Evolutionary conservation across 1,140 invertebrate species (phyloP).

Genomic region (Drosophila pallidifrons): DNA sequence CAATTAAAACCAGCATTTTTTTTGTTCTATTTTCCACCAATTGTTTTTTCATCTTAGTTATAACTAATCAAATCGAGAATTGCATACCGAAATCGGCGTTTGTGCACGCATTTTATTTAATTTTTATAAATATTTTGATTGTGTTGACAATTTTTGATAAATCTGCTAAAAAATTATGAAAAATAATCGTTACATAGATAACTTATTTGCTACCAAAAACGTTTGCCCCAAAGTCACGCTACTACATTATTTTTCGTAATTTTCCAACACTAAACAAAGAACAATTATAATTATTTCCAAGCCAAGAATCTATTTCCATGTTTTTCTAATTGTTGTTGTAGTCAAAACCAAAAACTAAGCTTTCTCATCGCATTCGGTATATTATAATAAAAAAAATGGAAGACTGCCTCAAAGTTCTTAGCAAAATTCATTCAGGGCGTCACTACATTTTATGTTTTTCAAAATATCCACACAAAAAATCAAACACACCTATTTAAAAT

Average conservation of each 20-base stretch:
- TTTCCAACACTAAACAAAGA: slow-evolving; percentile 25
- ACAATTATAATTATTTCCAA: slow-evolving; percentile 22
- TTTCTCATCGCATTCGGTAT: slow-evolving; percentile 20
- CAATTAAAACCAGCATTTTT: slow-evolving; percentile 37
- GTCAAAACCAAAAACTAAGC: slow-evolving; percentile 21
- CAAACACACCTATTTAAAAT: background rate
- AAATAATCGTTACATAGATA: slow-evolving; percentile 48
- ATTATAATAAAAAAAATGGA: slow-evolving; percentile 12
- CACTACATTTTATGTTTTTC: slow-evolving; percentile 65
- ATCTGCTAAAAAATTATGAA: slow-evolving; percentile 49
- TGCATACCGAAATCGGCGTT: slow-evolving; percentile 62
- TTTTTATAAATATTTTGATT: slow-evolving; percentile 53
- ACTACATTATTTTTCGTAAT: slow-evolving; percentile 55
- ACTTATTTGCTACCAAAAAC: slow-evolving; percentile 46
- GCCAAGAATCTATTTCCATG: slow-evolving; percentile 32
- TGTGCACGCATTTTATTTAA: slow-evolving; percentile 82
- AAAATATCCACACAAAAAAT: slow-evolving; percentile 50
- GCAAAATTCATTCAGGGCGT: slow-evolving; percentile 13
- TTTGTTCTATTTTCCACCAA: slow-evolving; percentile 55
- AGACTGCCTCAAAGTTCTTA: background rate
- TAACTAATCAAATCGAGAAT: slow-evolving; percentile 25
- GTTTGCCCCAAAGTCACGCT: slow-evolving; percentile 48
- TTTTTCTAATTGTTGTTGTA: slow-evolving; percentile 65
- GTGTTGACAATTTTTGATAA: slow-evolving; percentile 49
- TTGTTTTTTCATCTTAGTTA: slow-evolving; percentile 59